A percentile compares a stretch with the other conserved stretches of the same genome.
Evolutionary conservation across 1,140 invertebrate species (phyloP).

Genomic region (Drosophila prosaltans): DNA sequence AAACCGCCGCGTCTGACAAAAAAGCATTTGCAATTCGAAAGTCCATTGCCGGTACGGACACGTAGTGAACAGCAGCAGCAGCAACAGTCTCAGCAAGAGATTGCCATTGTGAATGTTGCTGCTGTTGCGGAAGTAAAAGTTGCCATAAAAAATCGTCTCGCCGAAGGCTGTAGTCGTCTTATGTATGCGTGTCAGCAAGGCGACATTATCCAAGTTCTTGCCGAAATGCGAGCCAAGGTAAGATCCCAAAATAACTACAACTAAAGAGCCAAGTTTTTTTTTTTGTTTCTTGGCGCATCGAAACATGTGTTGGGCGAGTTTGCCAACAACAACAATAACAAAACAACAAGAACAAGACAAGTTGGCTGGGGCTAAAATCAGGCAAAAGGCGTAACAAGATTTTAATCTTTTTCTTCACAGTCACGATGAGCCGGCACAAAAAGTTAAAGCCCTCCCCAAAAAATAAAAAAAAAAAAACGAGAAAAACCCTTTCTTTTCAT

Average conservation of each 20-base stretch:
- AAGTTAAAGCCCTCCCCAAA: conserved; percentile 52
- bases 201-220: conserved; percentile 85
- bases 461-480: conserved; percentile 8
- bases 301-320: conserved; percentile 40
- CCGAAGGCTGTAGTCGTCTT: conserved; percentile 88
- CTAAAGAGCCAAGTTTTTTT: conserved; percentile 16
- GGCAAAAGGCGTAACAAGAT: conserved; percentile 69
- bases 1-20: conserved; percentile 69
- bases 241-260: conserved; percentile 29
- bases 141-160: conserved; percentile 78
- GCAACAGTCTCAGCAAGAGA: conserved; percentile 19
- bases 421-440: conserved; percentile 72
- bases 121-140: conserved; percentile 41
- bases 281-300: conserved; percentile 2
- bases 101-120: conserved; percentile 35
- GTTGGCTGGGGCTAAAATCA: conserved; percentile 43
- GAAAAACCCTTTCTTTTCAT: conserved; percentile 47
- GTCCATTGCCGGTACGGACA: conserved; percentile 67
- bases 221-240: conserved; percentile 84
- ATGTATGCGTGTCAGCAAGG: conserved; percentile 96
- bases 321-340: conserved; percentile 22
- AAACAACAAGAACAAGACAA: conserved; percentile 36
- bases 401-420: conserved; percentile 74
- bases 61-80: conserved; percentile 34
- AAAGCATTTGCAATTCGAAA: conserved; percentile 77